These are phyloP conservation scores for Pediacus dermestoides DNA, from an alignment of 2,888 invertebrate species.

Conservation along the genomic window DNA sequence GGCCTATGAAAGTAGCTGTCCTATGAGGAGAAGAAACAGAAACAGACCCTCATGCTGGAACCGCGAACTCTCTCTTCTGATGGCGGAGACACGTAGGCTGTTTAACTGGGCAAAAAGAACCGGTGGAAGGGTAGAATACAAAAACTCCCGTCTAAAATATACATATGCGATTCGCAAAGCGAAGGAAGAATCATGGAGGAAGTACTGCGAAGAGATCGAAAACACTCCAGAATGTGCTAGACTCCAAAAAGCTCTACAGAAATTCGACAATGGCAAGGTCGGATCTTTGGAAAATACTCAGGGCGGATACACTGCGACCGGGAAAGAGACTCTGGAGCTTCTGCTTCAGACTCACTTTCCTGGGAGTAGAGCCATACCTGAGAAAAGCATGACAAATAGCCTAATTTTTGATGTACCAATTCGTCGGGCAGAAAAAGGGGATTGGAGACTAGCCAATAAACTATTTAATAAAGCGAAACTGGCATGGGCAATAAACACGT, in stretches of 20 bases:
- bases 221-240: constrained; percentile 8
- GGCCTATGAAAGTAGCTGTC: neutral
- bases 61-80: neutral
- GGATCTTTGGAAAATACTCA: neutral
- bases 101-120: neutral
- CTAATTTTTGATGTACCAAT: too few species aligned
- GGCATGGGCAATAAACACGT: constrained; percentile 4
- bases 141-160: neutral
- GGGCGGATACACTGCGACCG: neutral
- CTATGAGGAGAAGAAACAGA: neutral
- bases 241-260: constrained; percentile 8
- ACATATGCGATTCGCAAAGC: neutral
- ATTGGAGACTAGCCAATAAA: neutral
- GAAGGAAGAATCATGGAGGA: constrained; percentile 9
- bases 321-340: neutral
- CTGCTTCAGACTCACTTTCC: constrained; percentile 1
- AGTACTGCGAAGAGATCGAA: constrained; percentile 8
- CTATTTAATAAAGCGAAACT: neutral
- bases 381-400: neutral
- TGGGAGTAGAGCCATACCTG: neutral
- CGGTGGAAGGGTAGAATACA: neutral
- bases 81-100: neutral
- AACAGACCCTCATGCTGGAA: neutral
- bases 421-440: neutral
- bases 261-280: neutral